These are phyloP conservation scores for Ptychoptera contaminata DNA, from an alignment of 2,888 invertebrate genomes.

Conservation along the genomic window DNA sequence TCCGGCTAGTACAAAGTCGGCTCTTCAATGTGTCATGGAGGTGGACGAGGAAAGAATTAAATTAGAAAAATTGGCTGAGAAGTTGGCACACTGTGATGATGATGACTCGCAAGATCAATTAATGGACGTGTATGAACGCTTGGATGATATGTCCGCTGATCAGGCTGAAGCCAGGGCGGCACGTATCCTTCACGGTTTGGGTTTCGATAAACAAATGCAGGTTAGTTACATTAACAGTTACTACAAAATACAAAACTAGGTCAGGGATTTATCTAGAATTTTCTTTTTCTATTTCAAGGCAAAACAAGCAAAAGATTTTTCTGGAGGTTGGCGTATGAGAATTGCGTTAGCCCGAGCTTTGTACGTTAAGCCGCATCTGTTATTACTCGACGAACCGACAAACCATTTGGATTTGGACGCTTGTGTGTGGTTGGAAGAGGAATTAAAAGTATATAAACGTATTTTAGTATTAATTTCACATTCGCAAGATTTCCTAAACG, in stretches of 20 bases:
- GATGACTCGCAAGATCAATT: slow-evolving; percentile 91
- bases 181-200: slow-evolving; percentile 89
- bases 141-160: slow-evolving; percentile 93
- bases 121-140: slow-evolving; percentile 92
- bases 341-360: slow-evolving; percentile 93
- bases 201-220: slow-evolving; percentile 82
- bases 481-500: slow-evolving; percentile 98
- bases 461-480: slow-evolving; percentile 96
- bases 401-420: slow-evolving; percentile 98
- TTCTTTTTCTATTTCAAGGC: no score
- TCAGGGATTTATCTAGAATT: no score
- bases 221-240: slow-evolving; percentile 18
- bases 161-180: slow-evolving; percentile 91
- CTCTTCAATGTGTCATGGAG: slow-evolving; percentile 93
- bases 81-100: slow-evolving; percentile 69
- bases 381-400: slow-evolving; percentile 95
- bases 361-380: slow-evolving; percentile 92
- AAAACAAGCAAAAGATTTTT: slow-evolving; percentile 73
- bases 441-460: slow-evolving; percentile 89
- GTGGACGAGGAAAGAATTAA: slow-evolving; percentile 88
- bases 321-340: slow-evolving; percentile 97
- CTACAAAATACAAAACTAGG: no score
- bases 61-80: slow-evolving; percentile 84
- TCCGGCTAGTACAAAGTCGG: slow-evolving; percentile 94
- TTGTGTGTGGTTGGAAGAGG: slow-evolving; percentile 98